Base-by-base conservation (phyloP, 2,797 vertebrate species). In the Smutsia gigantea region DNA sequence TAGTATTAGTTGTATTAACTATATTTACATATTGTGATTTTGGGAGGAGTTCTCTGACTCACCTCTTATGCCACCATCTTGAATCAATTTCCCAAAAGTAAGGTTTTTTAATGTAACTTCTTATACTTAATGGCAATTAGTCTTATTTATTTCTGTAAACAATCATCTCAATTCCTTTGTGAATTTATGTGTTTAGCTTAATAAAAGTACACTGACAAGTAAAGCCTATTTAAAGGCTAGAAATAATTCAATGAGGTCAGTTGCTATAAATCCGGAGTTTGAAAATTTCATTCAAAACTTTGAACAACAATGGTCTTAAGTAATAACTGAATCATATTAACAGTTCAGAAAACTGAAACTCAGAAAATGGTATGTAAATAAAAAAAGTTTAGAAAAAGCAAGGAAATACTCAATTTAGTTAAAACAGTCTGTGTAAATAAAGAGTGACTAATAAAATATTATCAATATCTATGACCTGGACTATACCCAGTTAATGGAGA, bases 251-350 rank as follows among this genome's bases (percentile, higher is more conserved):
- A 11, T 83, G 31, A 96, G 29, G 18, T 29, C 51, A 46, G 59
- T n/a, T 93, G 29, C 8, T 79, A 77, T n/a, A 61, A 78, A 71
- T 39, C 23, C 89, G 53, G 37, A 57, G 13, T 55, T 83, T 46
- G 23, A 89, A 90, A 94, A 37, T 42, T 84, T 49, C 92, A 78
- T 79, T 72, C 13, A 57, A 39, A 87, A 87, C 57, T 46, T 46
- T 8, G 13, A 55, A 74, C 63, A 91, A 78, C 18, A 79, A 31
- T 79, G 63, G 87, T 74, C 15, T 87, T 95, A 64, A 61, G 5
- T 66, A 95, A 94, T 89, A 78, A 57, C 10, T 75, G 7, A 77
- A 69, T 88, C 64, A 63, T 78, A 77, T 77, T 83, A 77, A 39
- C 8, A 66, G 39, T 53, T 63, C 17, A 66, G 9, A 37, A 84